These are phyloP conservation scores for Charanyca ferruginea DNA, from an alignment of 2,888 invertebrate species.

Conservation along the genomic window DNA sequence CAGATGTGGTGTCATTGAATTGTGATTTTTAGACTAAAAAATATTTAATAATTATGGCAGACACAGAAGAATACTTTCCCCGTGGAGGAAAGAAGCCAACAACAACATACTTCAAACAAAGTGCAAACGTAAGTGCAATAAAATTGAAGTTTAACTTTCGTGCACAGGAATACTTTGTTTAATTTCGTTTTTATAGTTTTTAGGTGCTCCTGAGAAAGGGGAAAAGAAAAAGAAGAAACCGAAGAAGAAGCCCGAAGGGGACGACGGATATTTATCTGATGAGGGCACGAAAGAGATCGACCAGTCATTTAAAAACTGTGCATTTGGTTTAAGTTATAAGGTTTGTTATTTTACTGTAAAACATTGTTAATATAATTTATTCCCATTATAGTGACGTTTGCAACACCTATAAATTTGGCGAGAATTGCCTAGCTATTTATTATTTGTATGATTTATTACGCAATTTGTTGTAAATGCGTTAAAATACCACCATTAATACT, in stretches of 20 bases:
- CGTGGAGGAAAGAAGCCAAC: conserved; percentile 90
- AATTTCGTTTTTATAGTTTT: conserved; percentile 73
- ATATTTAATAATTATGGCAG: conserved; percentile 73
- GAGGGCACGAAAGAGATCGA: conserved; percentile 78
- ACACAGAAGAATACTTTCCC: conserved; percentile 90
- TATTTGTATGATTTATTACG: not conserved
- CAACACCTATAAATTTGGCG: not conserved
- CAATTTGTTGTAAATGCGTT: not conserved
- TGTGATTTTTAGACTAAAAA: conserved; percentile 29
- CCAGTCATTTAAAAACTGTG: conserved; percentile 80
- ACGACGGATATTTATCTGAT: conserved; percentile 87
- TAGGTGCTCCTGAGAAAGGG: conserved; percentile 83
- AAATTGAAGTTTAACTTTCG: not conserved
- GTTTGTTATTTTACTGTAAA: conserved; percentile 62
- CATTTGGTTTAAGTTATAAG: conserved; percentile 79
- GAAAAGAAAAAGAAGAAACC: conserved; percentile 83
- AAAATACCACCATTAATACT: too few species aligned
- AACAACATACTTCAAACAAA: conserved; percentile 84
- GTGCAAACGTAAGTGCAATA: conserved; percentile 80
- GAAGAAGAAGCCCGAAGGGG: conserved; percentile 82
- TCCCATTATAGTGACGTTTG: not conserved
- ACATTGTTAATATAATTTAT: not conserved
- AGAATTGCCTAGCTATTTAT: not conserved
- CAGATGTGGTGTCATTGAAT: conserved; percentile 43
- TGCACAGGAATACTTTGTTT: not conserved